Conservation (phyloP, 2,113 vertebrate species). For the Mirza zaza region DNA sequence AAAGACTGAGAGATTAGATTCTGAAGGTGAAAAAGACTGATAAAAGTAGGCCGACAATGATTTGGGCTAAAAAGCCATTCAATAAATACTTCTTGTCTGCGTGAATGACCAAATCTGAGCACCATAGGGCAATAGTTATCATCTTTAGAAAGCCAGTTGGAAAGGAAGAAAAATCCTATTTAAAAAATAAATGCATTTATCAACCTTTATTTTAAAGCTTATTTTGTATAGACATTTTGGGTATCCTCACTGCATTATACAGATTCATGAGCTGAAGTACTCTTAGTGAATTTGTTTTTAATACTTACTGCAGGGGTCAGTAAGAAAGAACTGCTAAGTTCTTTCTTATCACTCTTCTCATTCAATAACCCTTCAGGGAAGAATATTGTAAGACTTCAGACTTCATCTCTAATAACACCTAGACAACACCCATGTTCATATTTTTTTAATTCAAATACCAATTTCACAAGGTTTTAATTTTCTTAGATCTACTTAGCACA, state of each 20-base stretch:
- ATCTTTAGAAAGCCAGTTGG: not conserved
- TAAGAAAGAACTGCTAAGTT: too few relatives aligned
- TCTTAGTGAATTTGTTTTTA: not conserved
- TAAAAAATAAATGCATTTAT: not conserved
- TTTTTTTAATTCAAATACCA: constrained; percentile 36
- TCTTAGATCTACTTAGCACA: not conserved
- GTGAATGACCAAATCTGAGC: not conserved
- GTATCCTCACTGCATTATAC: not conserved
- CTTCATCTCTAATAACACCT: constrained; percentile 16
- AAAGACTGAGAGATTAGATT: not conserved
- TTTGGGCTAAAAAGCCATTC: not conserved
- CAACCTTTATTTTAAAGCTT: constrained; percentile 5
- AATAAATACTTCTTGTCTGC: not conserved
- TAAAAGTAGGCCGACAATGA: not conserved
- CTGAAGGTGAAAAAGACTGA: not conserved
- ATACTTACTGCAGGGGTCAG: not conserved
- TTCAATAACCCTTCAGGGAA: not conserved
- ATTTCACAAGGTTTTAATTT: constrained; percentile 31
- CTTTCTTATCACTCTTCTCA: not conserved
- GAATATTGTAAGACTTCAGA: not conserved
- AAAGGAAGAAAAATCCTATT: not conserved
- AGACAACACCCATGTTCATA: not conserved
- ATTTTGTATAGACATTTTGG: not conserved
- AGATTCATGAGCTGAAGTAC: not conserved
- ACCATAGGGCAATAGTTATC: not conserved